A percentile compares a stretch with the other conserved stretches of the same genome.
Conservation (phyloP, 2,113 vertebrate genomes). For the Mirounga angustirostris region DNA sequence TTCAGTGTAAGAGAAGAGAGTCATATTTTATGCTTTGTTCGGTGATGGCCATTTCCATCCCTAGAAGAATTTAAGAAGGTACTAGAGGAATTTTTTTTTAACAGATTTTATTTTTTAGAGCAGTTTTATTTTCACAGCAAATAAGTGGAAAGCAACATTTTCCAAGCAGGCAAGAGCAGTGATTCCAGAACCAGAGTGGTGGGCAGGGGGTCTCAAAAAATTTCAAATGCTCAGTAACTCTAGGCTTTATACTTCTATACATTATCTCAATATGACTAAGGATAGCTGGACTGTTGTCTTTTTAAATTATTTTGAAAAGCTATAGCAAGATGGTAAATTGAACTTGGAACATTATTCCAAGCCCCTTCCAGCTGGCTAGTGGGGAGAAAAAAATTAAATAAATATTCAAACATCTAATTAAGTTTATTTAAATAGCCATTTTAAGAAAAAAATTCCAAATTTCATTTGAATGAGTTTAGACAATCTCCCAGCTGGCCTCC, state of each 20-base stretch:
- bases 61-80: neutral
- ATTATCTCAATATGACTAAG: neutral
- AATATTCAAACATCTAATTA: neutral
- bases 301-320: constrained; percentile 54
- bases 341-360: neutral
- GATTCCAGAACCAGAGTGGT: neutral
- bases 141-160: neutral
- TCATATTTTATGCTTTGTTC: neutral
- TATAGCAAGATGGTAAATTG: constrained; percentile 35
- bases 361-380: neutral
- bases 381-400: neutral
- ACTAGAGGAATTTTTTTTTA: neutral
- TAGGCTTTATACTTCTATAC: neutral
- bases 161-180: neutral
- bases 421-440: constrained; percentile 13
- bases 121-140: constrained; percentile 46
- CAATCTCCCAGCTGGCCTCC: neutral
- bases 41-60: neutral
- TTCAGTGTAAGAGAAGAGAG: neutral
- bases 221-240: neutral
- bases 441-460: constrained; percentile 16
- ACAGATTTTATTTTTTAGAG: neutral
- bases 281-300: neutral
- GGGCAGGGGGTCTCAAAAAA: neutral
- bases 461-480: neutral